Evolutionary conservation across 2,797 vertebrate genomes (phyloP).

Genomic region (Platalea minor): DNA sequence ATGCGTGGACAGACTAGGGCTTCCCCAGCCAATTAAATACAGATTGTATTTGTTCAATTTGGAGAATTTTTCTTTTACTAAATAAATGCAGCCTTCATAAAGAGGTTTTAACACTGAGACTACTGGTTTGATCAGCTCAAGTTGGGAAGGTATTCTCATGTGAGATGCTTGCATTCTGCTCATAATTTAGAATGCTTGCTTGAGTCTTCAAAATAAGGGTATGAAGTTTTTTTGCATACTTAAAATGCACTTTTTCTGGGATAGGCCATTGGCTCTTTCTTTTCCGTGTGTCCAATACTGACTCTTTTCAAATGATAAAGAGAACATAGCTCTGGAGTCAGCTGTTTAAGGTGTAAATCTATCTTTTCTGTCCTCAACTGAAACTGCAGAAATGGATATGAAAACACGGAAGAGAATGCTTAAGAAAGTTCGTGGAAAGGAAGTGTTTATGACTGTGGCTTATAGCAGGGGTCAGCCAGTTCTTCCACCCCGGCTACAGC

Average conservation of each 20-base stretch:
- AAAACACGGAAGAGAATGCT: conserved; percentile 86
- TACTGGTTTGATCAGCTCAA: neutral
- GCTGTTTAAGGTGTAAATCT: neutral
- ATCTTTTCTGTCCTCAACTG: neutral
- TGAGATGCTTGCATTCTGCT: neutral
- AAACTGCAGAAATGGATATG: conserved; percentile 80
- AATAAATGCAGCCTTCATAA: neutral
- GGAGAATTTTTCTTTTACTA: neutral
- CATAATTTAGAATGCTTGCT: neutral
- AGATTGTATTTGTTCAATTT: neutral
- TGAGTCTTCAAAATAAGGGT: neutral
- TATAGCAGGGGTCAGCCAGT: conserved; percentile 76
- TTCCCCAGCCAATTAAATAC: neutral
- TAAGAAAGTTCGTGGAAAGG: conserved; percentile 86
- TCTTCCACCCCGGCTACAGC: conserved; percentile 84
- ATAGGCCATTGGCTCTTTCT: neutral
- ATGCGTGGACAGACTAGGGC: fast-evolving
- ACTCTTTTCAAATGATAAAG: neutral
- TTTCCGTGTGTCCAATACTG: neutral
- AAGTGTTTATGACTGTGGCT: conserved; percentile 80
- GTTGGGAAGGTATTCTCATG: neutral
- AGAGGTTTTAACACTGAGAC: neutral
- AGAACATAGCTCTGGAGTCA: neutral
- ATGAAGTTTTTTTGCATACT: neutral
- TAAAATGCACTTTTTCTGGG: neutral